These are phyloP conservation scores for Apodemia mormo DNA, from an alignment of 2,888 invertebrate species.

Conservation along the genomic window DNA sequence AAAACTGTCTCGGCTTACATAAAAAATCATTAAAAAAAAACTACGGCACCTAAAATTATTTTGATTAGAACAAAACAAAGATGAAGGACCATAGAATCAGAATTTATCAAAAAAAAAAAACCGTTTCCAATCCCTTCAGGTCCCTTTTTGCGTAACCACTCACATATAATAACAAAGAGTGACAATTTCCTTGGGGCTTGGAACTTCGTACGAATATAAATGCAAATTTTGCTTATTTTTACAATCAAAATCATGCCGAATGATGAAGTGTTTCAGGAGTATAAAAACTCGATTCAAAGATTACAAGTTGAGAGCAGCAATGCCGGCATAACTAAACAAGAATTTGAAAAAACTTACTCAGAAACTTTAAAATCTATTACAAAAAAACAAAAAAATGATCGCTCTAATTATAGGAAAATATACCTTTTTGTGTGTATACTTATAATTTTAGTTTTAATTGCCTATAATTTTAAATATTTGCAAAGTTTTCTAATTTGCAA, in stretches of 20 bases:
- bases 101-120: too few species aligned
- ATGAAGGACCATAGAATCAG: too few species aligned
- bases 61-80: too few species aligned
- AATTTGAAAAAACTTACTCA: slow-evolving; percentile 83
- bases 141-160: too few species aligned
- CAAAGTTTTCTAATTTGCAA: slow-evolving; percentile 86
- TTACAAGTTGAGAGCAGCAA: slow-evolving; percentile 81
- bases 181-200: too few species aligned
- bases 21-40: too few species aligned
- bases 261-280: slow-evolving; percentile 51
- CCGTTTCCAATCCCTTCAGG: too few species aligned
- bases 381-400: slow-evolving; percentile 42
- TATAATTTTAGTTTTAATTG: slow-evolving; percentile 42
- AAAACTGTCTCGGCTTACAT: too few species aligned
- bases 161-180: too few species aligned
- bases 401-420: slow-evolving; percentile 30
- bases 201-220: background rate
- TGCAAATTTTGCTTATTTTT: background rate
- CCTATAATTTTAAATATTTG: slow-evolving; percentile 82
- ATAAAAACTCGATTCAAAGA: slow-evolving; percentile 80
- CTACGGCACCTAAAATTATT: too few species aligned
- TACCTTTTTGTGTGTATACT: slow-evolving; percentile 16
- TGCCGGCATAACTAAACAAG: slow-evolving; percentile 82
- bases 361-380: slow-evolving; percentile 61
- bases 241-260: slow-evolving; percentile 42